Base-by-base conservation (phyloP, 2,797 vertebrate species). In the Argyrosomus regius region DNA sequence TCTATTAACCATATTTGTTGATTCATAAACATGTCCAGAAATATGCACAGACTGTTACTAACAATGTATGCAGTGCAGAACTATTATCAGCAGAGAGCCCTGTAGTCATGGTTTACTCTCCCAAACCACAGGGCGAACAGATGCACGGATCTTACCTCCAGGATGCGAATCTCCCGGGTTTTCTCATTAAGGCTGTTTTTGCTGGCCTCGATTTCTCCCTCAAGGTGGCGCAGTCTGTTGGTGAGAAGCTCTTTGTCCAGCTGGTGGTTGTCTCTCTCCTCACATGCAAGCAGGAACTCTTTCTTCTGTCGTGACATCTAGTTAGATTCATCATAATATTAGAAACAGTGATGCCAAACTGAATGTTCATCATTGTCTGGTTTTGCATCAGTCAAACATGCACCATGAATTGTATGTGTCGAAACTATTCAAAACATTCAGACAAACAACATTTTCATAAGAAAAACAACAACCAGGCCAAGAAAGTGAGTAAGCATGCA, bases 231-330 rank as follows among this genome's bases (percentile, higher is more conserved):
- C 76, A 99, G 87, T 54, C 96, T 93, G 94, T 98, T 97, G 22
- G 86, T 88, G 80, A 98, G 93, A 72, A 99, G 94, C 65, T 99
- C 97, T 82, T 96, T 97, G 65, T 99, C 98, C 90, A 99, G 93
- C 77, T 91, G 67, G 12, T 92, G 94, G 3, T 94, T 94, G 83
- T 99, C 98, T 45, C 95, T 94, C 86, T 98, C 97, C 0, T 96
- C 96, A 77, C 93, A 96, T 31, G 82, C 93, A 0, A 96, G 93
- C 84, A 97, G 93, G 17, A 98, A 88, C 54, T 96, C 96, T 73
- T 97, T 97, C 88, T 97, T 97, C 75, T 96, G 94, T 28, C 96
- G 94, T 24, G 95, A 84, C 2, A 95, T 88, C 98, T 99, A 57
- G 24, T 48, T 1, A 67, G 45, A 87, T 78, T 6, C 1, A 70